Base-by-base conservation (phyloP, 2,113 vertebrate species). In the Pontoporia blainvillei region DNA sequence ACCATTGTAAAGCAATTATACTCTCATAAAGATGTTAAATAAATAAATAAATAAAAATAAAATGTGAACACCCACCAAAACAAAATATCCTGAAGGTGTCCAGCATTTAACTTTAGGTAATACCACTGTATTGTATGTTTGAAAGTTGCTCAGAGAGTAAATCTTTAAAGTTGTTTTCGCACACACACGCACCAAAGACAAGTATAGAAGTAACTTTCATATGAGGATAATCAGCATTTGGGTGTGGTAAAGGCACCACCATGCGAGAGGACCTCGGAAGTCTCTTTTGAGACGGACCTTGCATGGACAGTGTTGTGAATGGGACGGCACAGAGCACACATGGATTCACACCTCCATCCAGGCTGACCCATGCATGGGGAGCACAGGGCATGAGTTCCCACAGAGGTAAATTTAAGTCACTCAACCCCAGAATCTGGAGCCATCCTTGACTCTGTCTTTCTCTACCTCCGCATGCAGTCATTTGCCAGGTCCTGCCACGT, bases 231-330 rank as follows among this genome's bases (percentile, higher is more conserved):
- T 69, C n/a, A 15, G 34, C 18, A 27, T 20, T 57, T 64, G 91
- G 75, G 7, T 8, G 3, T 29, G 49, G 23, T 29, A 25, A 82
- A 49, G 69, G 54, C 62, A 8, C 31, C 21, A 8, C 44, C 21
- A 64, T 6, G 4, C 23, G 29, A 72, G 27, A 66, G 59, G 21
- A 49, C 12, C 23, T 25, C 41, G 11, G 34, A 41, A 76, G 21
- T 39, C 14, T 76, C 23, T 81, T 90, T 59, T 41, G 46, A 57
- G 29, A 72, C 54, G 46, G 11, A 25, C 54, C 17, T 82, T 59
- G 72, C 11, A 14, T 14, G 49, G 31, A 1, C 25, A 4, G 11
- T 2, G 3, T 2, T n/a, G 1, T 52, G 20, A 71, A 2, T 15
- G 67, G 41, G 23, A 23, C 3, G 29, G 29, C 44, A 3, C 17